Conservation (phyloP, 2,797 vertebrate genomes). For the Aplochiton taeniatus region DNA sequence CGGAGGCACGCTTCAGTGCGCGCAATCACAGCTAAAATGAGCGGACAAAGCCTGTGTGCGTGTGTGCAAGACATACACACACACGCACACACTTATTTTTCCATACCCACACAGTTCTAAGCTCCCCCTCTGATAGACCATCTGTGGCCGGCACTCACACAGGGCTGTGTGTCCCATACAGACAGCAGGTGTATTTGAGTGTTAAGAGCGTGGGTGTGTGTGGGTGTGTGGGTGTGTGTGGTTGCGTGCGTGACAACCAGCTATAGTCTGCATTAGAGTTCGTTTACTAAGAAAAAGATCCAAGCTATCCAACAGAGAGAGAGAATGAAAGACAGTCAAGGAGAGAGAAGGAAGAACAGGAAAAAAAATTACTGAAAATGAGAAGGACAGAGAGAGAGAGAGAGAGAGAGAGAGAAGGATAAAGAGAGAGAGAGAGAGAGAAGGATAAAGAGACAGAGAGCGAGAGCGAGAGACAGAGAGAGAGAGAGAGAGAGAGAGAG, state of each 20-base stretch:
- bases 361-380: neutral
- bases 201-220: neutral
- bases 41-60: neutral
- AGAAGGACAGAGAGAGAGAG: neutral
- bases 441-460: neutral
- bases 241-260: neutral
- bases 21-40: no score
- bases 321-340: no score
- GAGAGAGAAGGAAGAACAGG: neutral
- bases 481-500: neutral
- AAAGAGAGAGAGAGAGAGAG: neutral
- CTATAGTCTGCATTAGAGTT: neutral
- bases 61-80: slow-evolving; percentile 9
- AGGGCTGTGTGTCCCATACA: neutral
- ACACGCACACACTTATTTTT: slow-evolving; percentile 39
- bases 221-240: neutral
- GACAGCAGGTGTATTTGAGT: slow-evolving; percentile 2
- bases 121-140: slow-evolving; percentile 62
- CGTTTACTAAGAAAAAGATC: neutral
- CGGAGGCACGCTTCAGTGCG: no score
- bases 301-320: no score
- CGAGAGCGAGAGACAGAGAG: neutral
- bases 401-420: neutral
- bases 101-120: slow-evolving; percentile 27
- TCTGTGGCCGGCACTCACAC: slow-evolving; percentile 55